Evolutionary conservation across 1,140 invertebrate species (phyloP).

Genomic region (Drosophila setifemur): DNA sequence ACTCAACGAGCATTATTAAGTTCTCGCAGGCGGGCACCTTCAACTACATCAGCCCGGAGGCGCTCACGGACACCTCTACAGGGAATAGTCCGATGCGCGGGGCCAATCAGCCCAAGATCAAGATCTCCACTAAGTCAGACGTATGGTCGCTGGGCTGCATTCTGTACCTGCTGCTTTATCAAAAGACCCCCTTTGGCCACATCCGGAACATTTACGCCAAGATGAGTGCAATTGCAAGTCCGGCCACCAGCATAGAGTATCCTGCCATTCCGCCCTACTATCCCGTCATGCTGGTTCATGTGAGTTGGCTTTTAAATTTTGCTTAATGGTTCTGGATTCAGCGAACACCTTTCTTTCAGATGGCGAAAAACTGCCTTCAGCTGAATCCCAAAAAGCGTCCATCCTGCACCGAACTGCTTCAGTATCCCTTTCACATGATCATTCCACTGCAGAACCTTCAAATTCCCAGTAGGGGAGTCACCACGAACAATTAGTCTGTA

Average conservation of each 20-base stretch:
- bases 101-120: constrained; percentile 78
- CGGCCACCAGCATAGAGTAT: constrained; percentile 90
- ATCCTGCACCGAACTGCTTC: constrained; percentile 88
- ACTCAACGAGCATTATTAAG: constrained; percentile 95
- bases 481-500: constrained; percentile 17
- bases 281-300: constrained; percentile 74
- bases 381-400: constrained; percentile 88
- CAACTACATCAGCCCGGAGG: constrained; percentile 98
- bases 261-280: constrained; percentile 82
- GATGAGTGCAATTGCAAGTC: constrained; percentile 92
- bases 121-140: constrained; percentile 95
- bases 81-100: constrained; percentile 74
- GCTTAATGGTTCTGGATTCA: background rate
- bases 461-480: background rate
- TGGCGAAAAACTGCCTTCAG: constrained; percentile 88
- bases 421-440: constrained; percentile 85
- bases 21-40: constrained; percentile 92
- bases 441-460: constrained; percentile 76
- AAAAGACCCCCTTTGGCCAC: constrained; percentile 94
- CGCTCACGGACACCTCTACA: constrained; percentile 86
- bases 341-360: constrained; percentile 65
- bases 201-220: constrained; percentile 90
- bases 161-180: constrained; percentile 95
- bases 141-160: constrained; percentile 99
- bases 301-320: constrained; percentile 21